A percentile compares a stretch with the other conserved stretches of the same genome.
phyloP scores from a whole-genome alignment of 2,888 invertebrate species.

The Sceliomorpha sp. region DNA sequence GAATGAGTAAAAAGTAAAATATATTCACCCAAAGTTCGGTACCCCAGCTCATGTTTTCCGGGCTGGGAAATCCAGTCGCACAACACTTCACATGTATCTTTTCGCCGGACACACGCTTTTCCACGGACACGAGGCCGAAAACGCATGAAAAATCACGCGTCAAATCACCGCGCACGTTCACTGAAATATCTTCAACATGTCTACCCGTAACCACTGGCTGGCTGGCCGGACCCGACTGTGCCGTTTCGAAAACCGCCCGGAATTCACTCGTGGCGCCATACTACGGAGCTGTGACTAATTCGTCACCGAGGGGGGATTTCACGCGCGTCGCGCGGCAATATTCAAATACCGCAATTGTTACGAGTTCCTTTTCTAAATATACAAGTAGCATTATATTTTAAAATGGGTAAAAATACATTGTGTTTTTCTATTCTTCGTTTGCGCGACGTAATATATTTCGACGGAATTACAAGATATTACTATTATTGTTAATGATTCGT shows the following conservation, averaged over 20 bases:
- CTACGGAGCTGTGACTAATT: slow-evolving; percentile 15
- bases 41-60: slow-evolving; percentile 80
- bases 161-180: slow-evolving; percentile 65
- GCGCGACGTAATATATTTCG: too few species aligned
- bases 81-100: slow-evolving; percentile 71
- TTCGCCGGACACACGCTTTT: slow-evolving; percentile 54
- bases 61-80: slow-evolving; percentile 71
- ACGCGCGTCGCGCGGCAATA: not conserved
- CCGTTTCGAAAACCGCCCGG: slow-evolving; percentile 67
- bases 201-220: slow-evolving; percentile 77
- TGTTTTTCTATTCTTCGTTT: too few species aligned
- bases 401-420: too few species aligned
- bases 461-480: too few species aligned
- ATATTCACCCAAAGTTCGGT: slow-evolving; percentile 81
- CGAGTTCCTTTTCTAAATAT: not conserved
- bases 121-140: slow-evolving; percentile 40
- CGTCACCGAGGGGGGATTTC: not conserved
- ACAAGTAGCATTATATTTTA: not conserved
- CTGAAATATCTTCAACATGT: slow-evolving; percentile 73
- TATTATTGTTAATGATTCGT: too few species aligned
- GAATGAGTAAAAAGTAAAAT: slow-evolving; percentile 18
- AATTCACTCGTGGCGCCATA: slow-evolving; percentile 62
- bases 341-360: slow-evolving; percentile 1
- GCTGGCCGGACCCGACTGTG: slow-evolving; percentile 72
- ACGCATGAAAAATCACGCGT: slow-evolving; percentile 68